A percentile compares a stretch with the other conserved stretches of the same genome.
These are phyloP conservation scores for Rattus rattus DNA, from an alignment of 2,113 vertebrate genomes.

Conservation along the genomic window DNA sequence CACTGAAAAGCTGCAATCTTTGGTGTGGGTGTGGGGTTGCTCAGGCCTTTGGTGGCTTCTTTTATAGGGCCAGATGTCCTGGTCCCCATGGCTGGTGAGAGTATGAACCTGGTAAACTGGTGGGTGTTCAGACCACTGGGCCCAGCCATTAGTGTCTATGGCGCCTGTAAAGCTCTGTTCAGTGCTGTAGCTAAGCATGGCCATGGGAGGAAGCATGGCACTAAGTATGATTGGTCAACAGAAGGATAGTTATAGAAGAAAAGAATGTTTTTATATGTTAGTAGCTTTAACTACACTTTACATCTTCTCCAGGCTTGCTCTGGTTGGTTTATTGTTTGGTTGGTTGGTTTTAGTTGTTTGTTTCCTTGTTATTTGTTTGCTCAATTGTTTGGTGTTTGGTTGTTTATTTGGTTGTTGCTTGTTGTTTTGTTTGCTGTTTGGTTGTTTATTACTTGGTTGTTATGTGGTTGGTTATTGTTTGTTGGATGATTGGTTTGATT, in stretches of 20 bases:
- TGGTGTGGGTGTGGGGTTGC: background rate
- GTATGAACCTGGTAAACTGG: too few relatives aligned
- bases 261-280: slow-evolving; percentile 5
- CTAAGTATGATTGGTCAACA: background rate
- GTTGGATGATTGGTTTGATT: background rate
- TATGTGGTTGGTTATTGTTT: background rate
- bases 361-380: background rate
- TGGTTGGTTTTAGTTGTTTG: background rate
- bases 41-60: background rate
- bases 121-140: background rate
- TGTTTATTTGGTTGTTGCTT: too few relatives aligned
- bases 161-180: background rate
- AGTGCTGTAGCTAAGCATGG: background rate
- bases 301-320: background rate
- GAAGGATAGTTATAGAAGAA: background rate
- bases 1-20: background rate
- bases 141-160: background rate
- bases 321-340: background rate
- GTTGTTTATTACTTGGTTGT: background rate
- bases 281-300: background rate
- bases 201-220: background rate
- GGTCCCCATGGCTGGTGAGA: background rate
- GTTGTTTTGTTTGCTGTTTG: background rate
- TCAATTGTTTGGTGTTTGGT: background rate
- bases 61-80: background rate